Conservation (phyloP, 2,888 invertebrate genomes). For the Lithosia quadra region DNA sequence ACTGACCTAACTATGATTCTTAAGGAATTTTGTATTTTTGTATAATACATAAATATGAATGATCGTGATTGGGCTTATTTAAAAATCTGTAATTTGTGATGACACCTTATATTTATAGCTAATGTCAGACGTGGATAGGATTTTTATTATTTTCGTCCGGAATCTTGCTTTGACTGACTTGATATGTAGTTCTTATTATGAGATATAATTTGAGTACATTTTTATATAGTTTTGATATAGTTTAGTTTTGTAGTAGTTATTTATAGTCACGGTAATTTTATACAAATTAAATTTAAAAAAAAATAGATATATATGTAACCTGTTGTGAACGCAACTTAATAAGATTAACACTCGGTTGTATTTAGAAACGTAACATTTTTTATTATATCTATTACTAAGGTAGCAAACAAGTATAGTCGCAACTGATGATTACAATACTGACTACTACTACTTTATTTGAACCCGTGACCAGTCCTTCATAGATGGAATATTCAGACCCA, state of each 20-base stretch:
- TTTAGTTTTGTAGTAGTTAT: neutral
- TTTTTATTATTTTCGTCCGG: conserved; percentile 21
- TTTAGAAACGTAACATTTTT: too few species aligned
- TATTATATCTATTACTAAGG: too few species aligned
- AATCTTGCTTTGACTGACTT: conserved; percentile 12
- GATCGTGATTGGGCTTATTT: conserved; percentile 60
- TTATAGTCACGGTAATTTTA: neutral
- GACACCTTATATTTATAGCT: conserved; percentile 51
- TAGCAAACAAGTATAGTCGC: too few species aligned
- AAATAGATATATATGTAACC: too few species aligned
- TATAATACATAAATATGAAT: conserved; percentile 56
- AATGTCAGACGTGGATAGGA: conserved; percentile 14
- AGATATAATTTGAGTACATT: neutral
- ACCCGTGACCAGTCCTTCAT: too few species aligned
- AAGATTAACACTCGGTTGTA: too few species aligned
- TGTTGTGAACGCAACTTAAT: too few species aligned
- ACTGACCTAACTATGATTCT: conserved; percentile 30
- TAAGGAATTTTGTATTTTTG: conserved; percentile 45
- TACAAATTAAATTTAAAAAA: neutral
- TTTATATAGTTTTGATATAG: neutral
- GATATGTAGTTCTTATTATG: neutral
- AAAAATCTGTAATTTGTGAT: conserved; percentile 56
- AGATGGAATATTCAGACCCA: too few species aligned
- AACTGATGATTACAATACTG: too few species aligned
- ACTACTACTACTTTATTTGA: too few species aligned